Evolutionary conservation across 2,113 vertebrate genomes (phyloP).

Genomic region (Paramormyrops kingsleyae): DNA sequence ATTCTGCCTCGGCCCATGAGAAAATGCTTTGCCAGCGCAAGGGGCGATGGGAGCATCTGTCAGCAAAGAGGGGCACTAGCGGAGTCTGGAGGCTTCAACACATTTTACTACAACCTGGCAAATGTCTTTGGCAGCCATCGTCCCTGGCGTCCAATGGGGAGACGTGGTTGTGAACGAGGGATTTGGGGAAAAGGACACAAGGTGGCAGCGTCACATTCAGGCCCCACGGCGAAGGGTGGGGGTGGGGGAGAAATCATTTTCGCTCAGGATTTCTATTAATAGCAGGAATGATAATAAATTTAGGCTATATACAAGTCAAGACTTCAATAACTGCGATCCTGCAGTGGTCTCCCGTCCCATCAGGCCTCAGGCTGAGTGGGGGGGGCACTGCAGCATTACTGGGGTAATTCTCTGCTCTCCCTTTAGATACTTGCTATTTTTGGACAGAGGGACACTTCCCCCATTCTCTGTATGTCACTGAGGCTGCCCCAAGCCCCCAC

Average conservation of each 20-base stretch:
- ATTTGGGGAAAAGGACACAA: neutral
- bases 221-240: neutral
- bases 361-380: neutral
- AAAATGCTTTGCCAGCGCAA: neutral
- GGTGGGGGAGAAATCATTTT: neutral
- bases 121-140: neutral
- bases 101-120: neutral
- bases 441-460: neutral
- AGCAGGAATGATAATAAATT: neutral
- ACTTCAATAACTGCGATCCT: neutral
- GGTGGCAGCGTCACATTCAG: neutral
- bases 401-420: neutral
- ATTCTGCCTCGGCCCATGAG: neutral
- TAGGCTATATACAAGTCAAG: neutral
- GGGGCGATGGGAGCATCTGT: neutral
- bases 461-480: neutral
- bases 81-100: neutral
- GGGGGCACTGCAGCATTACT: neutral
- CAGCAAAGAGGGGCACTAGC: neutral
- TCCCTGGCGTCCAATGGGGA: neutral
- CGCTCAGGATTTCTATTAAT: neutral
- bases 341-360: neutral
- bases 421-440: neutral
- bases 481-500: neutral
- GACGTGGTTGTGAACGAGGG: neutral